These are phyloP conservation scores for Lamellibrachia satsuma DNA, from an alignment of 2,888 invertebrate species.

Conservation along the genomic window DNA sequence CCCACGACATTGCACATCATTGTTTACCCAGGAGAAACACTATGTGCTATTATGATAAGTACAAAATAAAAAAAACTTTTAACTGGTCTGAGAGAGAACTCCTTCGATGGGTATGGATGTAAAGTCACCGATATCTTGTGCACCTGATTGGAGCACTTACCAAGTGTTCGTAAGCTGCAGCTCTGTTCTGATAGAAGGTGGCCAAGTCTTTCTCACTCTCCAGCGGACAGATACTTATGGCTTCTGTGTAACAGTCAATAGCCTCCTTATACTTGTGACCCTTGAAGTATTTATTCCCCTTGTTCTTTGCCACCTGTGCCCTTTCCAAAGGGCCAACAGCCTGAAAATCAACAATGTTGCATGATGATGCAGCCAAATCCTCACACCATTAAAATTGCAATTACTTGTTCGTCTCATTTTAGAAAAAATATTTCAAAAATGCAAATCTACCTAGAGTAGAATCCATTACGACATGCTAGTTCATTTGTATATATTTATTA, in stretches of 20 bases:
- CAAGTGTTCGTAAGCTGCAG: conserved; percentile 92
- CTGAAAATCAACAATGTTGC: conserved; percentile 33
- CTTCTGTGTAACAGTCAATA: conserved; percentile 67
- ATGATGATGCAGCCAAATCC: not conserved
- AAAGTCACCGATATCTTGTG: not conserved
- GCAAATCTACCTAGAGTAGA: no score
- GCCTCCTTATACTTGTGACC: conserved; percentile 66
- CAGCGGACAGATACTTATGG: conserved; percentile 66
- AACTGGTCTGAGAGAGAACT: not conserved
- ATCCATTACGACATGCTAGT: no score
- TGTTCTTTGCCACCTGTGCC: conserved; percentile 70
- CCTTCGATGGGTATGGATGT: not conserved
- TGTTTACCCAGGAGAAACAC: no score
- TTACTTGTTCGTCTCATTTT: not conserved
- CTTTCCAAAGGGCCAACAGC: conserved; percentile 57
- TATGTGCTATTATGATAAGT: not conserved
- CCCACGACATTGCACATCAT: no score
- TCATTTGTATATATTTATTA: no score
- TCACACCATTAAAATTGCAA: not conserved
- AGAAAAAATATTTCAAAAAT: no score
- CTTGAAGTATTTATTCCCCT: conserved; percentile 68
- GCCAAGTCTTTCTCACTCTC: conserved; percentile 79
- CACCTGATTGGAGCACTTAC: conserved; percentile 61
- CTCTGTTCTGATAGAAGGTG: conserved; percentile 94
- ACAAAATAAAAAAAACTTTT: not conserved